Conservation (phyloP, 2,113 vertebrate species). For the Callochromis pleurospilus region DNA sequence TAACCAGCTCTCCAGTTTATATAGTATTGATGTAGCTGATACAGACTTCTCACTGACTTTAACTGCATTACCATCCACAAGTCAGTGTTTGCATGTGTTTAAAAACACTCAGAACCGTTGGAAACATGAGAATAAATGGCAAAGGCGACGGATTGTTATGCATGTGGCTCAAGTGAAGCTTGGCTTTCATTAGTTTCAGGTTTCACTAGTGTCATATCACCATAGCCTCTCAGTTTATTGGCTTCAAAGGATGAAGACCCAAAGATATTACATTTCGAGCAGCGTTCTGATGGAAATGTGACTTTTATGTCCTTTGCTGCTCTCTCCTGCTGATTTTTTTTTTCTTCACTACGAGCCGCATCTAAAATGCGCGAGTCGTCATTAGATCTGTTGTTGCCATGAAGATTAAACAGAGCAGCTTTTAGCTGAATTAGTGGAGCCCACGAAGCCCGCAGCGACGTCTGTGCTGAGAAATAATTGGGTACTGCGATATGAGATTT, state of each 20-base stretch:
- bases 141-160: fast-evolving
- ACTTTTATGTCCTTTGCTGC: not conserved
- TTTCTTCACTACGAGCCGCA: not conserved
- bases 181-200: not conserved
- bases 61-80: not conserved
- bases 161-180: not conserved
- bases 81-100: not conserved
- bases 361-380: fast-evolving
- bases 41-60: fast-evolving
- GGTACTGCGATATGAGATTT: not conserved
- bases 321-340: not conserved
- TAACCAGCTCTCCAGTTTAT: not conserved
- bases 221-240: not conserved
- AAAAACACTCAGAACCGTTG: not conserved
- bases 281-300: not conserved
- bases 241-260: not conserved
- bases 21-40: not conserved
- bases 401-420: not conserved
- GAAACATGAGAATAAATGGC: not conserved
- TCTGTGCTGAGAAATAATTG: not conserved
- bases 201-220: not conserved
- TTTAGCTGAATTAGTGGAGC: not conserved
- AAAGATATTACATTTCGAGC: not conserved
- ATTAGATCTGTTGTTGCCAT: not conserved
- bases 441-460: not conserved